Evolutionary conservation across 1,140 invertebrate species (phyloP), one percentile per base, ranked within the genome.

Genomic region (Lordiphosa clarofinis): DNA sequence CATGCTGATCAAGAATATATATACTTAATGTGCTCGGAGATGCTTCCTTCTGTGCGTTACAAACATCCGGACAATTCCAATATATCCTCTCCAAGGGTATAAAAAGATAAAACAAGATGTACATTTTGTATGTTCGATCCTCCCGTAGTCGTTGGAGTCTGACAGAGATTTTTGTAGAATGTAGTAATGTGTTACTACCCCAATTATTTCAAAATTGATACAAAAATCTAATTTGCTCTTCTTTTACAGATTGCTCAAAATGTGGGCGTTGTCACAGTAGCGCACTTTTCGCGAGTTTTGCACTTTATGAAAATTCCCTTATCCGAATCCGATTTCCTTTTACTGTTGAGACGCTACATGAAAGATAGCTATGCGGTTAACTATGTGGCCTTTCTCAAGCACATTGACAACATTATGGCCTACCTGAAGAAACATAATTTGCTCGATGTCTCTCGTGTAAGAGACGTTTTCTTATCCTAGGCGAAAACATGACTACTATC

Each of bases 311-410:
- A 91, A 15, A 91, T 94, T 36, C 87, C 92, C 2, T 79, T 94
- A 4, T 92, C 91, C 0, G 88, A 92, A 1, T 90, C 93, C 8
- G 94, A 94, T 84, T 94, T 94, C 72, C 89, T 92, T 63, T 82
- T 94, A 4, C 88, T 94, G 0, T 89, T 94, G 10, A 93, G 93
- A 37, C 91, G 92, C 65, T 94, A 93, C 72, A 90, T 93, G 52
- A 94, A 93, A 66, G 92, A 94, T 84, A 91, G 91, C 2, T 94
- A 94, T 81, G 92, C 93, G 5, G 76, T 94, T 0, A 94, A 94
- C 87, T 94, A 94, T 72, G 91, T 94, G 9, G 93, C 93, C 12
- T 94, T 94, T 69, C 74, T 94, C 0, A 90, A 92, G 24, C 90
- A 91, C 1, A 88, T 93, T 8, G 89, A 91, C 36, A 91, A 91